Conservation (phyloP, 2,797 vertebrate species). For the Geotrypetes seraphini region DNA sequence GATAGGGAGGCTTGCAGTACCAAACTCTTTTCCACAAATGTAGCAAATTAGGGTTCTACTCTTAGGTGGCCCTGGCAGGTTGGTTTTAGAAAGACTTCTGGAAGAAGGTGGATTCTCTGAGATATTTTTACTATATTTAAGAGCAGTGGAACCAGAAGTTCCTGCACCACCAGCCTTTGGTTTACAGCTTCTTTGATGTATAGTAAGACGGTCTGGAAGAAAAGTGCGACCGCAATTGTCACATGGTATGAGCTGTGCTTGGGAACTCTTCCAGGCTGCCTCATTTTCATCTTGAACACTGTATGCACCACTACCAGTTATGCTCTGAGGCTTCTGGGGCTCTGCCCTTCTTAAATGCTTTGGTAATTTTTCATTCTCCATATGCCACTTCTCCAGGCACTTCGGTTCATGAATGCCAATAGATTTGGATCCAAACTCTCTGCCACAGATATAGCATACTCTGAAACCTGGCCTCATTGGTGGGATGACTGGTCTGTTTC, state of each 20-base stretch:
- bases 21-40: slow-evolving; percentile 41
- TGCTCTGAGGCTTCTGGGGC: slow-evolving; percentile 38
- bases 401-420: slow-evolving; percentile 54
- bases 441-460: slow-evolving; percentile 57
- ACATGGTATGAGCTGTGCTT: slow-evolving; percentile 46
- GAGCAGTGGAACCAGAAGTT: background rate
- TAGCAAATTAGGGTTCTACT: slow-evolving; percentile 31
- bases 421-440: slow-evolving; percentile 57
- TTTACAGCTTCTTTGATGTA: slow-evolving; percentile 49
- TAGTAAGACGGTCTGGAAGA: slow-evolving; percentile 37
- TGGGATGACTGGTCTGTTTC: slow-evolving; percentile 25
- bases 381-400: slow-evolving; percentile 54
- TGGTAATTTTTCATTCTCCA: slow-evolving; percentile 50
- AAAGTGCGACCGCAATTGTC: slow-evolving; percentile 43
- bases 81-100: too few relatives aligned
- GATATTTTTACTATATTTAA: background rate
- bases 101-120: background rate
- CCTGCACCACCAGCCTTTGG: background rate
- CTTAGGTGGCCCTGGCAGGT: slow-evolving; percentile 1
- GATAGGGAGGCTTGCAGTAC: slow-evolving; percentile 37
- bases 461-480: slow-evolving; percentile 39
- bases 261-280: slow-evolving; percentile 28
- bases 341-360: slow-evolving; percentile 36
- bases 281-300: slow-evolving; percentile 12
- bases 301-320: background rate